phyloP scores from a whole-genome alignment of 1,140 invertebrate genomes.

The Telenomus remus region DNA sequence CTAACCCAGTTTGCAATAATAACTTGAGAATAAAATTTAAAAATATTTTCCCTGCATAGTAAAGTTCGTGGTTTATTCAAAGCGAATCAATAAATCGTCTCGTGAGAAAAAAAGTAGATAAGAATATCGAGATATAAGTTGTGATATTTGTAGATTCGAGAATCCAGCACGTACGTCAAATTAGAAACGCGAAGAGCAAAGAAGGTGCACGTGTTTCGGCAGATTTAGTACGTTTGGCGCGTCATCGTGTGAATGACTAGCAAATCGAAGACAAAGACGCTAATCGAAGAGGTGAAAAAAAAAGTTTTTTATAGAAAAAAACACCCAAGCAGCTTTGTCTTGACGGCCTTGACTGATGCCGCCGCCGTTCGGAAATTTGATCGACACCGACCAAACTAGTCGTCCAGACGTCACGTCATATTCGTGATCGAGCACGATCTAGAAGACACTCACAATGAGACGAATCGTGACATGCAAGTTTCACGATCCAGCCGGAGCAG shows the following conservation, averaged over 20 bases:
- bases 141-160: too few species aligned
- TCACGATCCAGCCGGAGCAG: constrained; percentile 23
- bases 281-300: constrained; percentile 43
- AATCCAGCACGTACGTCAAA: too few species aligned
- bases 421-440: constrained; percentile 49
- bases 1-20: constrained; percentile 48
- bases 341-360: constrained; percentile 66
- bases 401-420: constrained; percentile 57
- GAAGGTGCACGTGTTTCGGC: too few species aligned
- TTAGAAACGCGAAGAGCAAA: too few species aligned
- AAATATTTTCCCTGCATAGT: constrained; percentile 37
- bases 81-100: constrained; percentile 13
- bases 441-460: constrained; percentile 48
- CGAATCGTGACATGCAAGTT: constrained; percentile 52
- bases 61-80: constrained; percentile 48
- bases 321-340: constrained; percentile 63
- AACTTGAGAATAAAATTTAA: constrained; percentile 53
- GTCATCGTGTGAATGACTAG: constrained; percentile 42
- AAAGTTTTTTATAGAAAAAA: too few species aligned
- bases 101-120: not conserved
- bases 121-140: not conserved
- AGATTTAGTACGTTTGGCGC: constrained; percentile 8
- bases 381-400: constrained; percentile 74
- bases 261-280: constrained; percentile 48
- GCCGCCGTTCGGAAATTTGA: constrained; percentile 71